Evolutionary conservation across 2,888 invertebrate species (phyloP).

Genomic region (Pachliopta kotzebuea): DNA sequence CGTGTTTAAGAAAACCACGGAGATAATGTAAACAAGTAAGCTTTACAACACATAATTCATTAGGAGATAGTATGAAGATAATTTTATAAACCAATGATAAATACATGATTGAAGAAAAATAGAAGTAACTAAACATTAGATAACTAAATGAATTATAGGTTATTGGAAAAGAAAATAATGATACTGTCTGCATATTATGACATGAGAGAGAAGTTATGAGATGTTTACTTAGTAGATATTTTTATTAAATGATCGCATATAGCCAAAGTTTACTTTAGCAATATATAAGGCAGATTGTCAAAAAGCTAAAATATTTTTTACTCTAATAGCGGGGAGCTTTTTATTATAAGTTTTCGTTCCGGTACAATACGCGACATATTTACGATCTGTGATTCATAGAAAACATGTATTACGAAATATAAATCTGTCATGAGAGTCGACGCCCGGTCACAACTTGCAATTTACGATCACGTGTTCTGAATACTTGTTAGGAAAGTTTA

Average conservation of each 20-base stretch:
- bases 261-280: neutral
- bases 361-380: conserved; percentile 55
- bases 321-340: conserved; percentile 4
- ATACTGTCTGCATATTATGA: too few relatives aligned
- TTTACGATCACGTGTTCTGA: conserved; percentile 56
- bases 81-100: too few relatives aligned
- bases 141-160: too few relatives aligned
- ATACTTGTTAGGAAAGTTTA: conserved; percentile 19
- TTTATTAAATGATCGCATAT: neutral
- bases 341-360: conserved; percentile 19
- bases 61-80: too few relatives aligned
- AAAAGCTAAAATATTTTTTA: neutral
- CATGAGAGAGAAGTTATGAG: too few relatives aligned
- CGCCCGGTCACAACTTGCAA: conserved; percentile 72
- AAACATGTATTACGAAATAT: conserved; percentile 66
- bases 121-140: too few relatives aligned
- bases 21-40: too few relatives aligned
- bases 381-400: conserved; percentile 72
- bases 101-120: too few relatives aligned
- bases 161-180: too few relatives aligned
- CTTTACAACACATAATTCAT: too few relatives aligned
- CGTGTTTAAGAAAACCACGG: too few relatives aligned
- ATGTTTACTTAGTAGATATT: too few relatives aligned
- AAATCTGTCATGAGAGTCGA: conserved; percentile 70
- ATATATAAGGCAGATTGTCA: neutral